Evolutionary conservation across 2,888 invertebrate species (phyloP), one percentile per base, ranked within the genome.

Genomic region (Thereva nobilitata): DNA sequence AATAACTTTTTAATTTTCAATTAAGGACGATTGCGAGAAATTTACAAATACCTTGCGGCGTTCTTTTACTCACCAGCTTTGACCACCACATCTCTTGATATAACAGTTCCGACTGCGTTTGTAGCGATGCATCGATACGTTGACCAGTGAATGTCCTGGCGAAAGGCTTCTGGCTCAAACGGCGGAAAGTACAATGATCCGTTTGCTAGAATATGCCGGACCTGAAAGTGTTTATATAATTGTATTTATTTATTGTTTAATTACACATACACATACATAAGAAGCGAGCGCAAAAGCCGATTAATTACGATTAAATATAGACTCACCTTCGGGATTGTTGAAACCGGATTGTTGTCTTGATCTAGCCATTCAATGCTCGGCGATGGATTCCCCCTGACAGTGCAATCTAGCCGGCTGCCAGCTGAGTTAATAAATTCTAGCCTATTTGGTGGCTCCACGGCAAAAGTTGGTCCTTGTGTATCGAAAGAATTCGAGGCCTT

Each of bases 61-160:
- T 23, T 23, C 23, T 23, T 23, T 12, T 52, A 72, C 78, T 74
- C 75, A 81, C 84, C 84, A 74, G 84, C 84, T 76, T 84, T 81
- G 68, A 84, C 80, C 67, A 80, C 77, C 70, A 85, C 82, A 76
- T 84, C 84, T 67, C 84, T 79, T 67, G 84, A 84, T 71, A 84
- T 81, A 72, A 84, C 80, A 41, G 82, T 80, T 42, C 84, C 84
- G 61, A 84, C 83, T 40, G 81, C 78, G 77, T 84, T 84, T 61
- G 81, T 77, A 67, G 83, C 84, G 63, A 81, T 76, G 72, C 85
- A 85, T 68, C 82, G 82, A 76, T 85, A 85, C 44, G 82, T 79
- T 45, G 84, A 81, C 82, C 84, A 84, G 72, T 85, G 85, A 40
- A 85, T 84, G 74, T 85, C 85, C 76, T 84, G 85, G 56, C 85